phyloP scores from a whole-genome alignment of 2,113 vertebrate genomes.

The Phaethon lepturus region DNA sequence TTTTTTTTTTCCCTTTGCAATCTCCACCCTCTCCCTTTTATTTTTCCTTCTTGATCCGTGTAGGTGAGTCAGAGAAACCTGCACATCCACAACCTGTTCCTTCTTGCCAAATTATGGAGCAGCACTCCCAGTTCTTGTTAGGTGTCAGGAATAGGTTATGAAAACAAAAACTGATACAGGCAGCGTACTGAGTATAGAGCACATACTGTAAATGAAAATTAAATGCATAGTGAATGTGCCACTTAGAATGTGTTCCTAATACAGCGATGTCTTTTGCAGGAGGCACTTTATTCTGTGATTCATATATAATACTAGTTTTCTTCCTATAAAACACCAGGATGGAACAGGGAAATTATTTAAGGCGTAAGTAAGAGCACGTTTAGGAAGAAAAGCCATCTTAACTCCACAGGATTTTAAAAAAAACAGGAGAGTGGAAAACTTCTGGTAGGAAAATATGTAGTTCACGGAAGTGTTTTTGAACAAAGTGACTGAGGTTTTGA shows the following conservation, averaged over 20 bases:
- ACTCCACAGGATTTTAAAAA: neutral
- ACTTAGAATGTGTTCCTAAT: neutral
- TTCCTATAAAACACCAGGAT: neutral
- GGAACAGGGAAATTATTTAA: neutral
- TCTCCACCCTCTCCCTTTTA: slow-evolving; percentile 64
- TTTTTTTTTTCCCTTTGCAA: neutral
- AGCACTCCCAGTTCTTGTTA: slow-evolving; percentile 61
- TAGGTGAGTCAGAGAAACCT: slow-evolving; percentile 73
- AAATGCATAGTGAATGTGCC: neutral
- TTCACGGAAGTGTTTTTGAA: neutral
- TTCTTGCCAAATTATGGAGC: slow-evolving; percentile 71
- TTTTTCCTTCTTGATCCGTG: slow-evolving; percentile 70
- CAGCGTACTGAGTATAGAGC: neutral
- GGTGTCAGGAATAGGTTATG: slow-evolving; percentile 60
- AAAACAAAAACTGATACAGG: slow-evolving; percentile 48
- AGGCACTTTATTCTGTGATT: neutral
- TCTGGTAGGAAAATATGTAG: neutral
- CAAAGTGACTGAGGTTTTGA: neutral
- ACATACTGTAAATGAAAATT: neutral
- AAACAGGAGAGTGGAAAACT: neutral
- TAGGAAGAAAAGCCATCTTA: neutral
- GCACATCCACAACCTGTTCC: slow-evolving; percentile 69
- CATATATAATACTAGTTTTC: neutral
- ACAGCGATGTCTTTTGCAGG: neutral
- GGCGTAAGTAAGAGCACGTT: neutral